Evolutionary conservation across 2,797 vertebrate species (phyloP), one percentile per base, ranked within the genome.

Genomic region (Eurystomus glaucurus): DNA sequence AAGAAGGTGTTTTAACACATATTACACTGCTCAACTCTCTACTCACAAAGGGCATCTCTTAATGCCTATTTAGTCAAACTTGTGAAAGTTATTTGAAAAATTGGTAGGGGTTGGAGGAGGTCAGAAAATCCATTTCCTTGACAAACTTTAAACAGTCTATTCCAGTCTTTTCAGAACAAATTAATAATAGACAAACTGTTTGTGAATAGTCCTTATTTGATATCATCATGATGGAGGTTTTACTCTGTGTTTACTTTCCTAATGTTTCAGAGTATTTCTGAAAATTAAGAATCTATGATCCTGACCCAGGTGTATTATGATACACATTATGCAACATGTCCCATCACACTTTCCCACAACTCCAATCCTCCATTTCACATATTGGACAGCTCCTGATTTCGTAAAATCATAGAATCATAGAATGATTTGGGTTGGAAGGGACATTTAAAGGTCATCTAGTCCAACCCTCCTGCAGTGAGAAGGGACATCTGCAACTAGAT

Each of bases 41-140:
- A 52, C 89, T 96, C 81, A 78, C 74, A 92, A 77, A 96, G 82
- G 69, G 13, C 51, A 94, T 96, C 68, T 66, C 69, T 95, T 80
- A 86, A 85, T 79, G 78, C 35, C 75, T 95, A 26, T 91, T 97
- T 93, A 79, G 85, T 75, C 37, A 93, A 84, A 90, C 25, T 31
- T 80, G 45, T 83, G 48, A 91, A 97, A 96, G 54, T 85, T 96
- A 85, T 92, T 96, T 84, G 43, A 91, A 96, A 96, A 96, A 61
- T 52, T 17, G 4, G 14, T 70, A 78, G 84, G 41, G 55, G 41
- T 84, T 90, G 60, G 74, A 95, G 46, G 57, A 95, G 66, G 78
- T 94, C 82, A 97, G 78, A 93, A 96, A 97, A 97, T 92, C 60
- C 43, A 95, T 97, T 97, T 95, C 51, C 76, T 88, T 95, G 46